Evolutionary conservation across 2,888 invertebrate species (phyloP).

Genomic region (Plebejus anna): DNA sequence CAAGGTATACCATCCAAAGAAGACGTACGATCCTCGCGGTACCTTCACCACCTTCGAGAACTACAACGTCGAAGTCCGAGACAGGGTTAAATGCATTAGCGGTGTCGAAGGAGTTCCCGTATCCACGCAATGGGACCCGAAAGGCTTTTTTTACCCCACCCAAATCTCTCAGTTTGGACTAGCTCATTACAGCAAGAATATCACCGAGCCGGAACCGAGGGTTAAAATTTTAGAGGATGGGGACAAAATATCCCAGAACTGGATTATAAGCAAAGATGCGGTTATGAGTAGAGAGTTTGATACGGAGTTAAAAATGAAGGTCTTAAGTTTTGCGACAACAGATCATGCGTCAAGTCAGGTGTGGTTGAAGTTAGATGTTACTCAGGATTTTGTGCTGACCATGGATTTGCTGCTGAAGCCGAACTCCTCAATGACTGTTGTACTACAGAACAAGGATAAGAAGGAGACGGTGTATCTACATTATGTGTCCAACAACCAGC

Average conservation of each 20-base stretch:
- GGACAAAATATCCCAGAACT: slow-evolving; percentile 82
- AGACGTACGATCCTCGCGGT: slow-evolving; percentile 92
- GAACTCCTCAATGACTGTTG: slow-evolving; percentile 90
- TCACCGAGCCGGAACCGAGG: slow-evolving; percentile 91
- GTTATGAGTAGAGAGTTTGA: slow-evolving; percentile 82
- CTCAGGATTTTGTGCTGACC: slow-evolving; percentile 86
- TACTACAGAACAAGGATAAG: slow-evolving; percentile 86
- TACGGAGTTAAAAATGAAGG: slow-evolving; percentile 77
- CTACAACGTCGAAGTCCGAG: slow-evolving; percentile 97
- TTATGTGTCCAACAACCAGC: slow-evolving; percentile 87
- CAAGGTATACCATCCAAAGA: slow-evolving; percentile 92
- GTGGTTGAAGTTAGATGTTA: slow-evolving; percentile 77
- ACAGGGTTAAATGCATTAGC: slow-evolving; percentile 97
- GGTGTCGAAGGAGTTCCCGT: slow-evolving; percentile 96
- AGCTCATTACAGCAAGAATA: slow-evolving; percentile 97
- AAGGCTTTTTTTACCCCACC: slow-evolving; percentile 98
- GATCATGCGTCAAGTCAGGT: slow-evolving; percentile 85
- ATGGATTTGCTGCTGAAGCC: slow-evolving; percentile 85
- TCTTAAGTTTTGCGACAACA: slow-evolving; percentile 86
- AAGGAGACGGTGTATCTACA: slow-evolving; percentile 89
- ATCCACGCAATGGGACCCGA: slow-evolving; percentile 97
- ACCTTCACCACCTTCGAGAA: slow-evolving; percentile 98
- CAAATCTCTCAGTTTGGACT: slow-evolving; percentile 99
- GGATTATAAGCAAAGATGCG: slow-evolving; percentile 87
- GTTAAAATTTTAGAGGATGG: slow-evolving; percentile 86